These are phyloP conservation scores for Mormyrops boulengeri DNA, from an alignment of 2,797 vertebrate species.

Conservation along the genomic window DNA sequence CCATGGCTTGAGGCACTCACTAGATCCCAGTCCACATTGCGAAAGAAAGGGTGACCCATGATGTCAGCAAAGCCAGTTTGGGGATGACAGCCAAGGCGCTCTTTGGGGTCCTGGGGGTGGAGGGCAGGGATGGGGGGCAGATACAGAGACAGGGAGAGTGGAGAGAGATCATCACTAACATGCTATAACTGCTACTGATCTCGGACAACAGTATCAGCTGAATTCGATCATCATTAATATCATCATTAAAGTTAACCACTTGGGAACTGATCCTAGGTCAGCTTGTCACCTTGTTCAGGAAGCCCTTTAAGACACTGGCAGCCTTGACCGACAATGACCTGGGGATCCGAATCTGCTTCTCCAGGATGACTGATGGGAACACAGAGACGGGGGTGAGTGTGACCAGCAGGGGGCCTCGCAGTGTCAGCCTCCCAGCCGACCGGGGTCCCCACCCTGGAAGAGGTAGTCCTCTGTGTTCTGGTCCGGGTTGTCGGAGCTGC, in stretches of 20 bases:
- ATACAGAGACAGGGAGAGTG: not conserved
- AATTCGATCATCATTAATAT: not conserved
- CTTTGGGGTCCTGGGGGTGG: slow-evolving; percentile 81
- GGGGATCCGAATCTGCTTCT: slow-evolving; percentile 97
- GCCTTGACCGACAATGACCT: slow-evolving; percentile 97
- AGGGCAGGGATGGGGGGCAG: not conserved
- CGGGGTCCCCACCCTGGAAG: slow-evolving; percentile 77
- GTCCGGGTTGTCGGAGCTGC: slow-evolving; percentile 96
- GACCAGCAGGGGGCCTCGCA: not conserved
- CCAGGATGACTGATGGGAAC: slow-evolving; percentile 83
- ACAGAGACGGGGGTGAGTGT: not conserved
- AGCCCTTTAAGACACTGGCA: slow-evolving; percentile 94
- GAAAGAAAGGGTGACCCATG: slow-evolving; percentile 91
- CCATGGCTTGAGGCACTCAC: slow-evolving; percentile 54
- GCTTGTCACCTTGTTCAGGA: slow-evolving; percentile 88
- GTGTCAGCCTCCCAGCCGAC: not conserved
- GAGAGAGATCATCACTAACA: not conserved
- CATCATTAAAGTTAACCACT: not conserved
- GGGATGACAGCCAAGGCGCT: slow-evolving; percentile 94
- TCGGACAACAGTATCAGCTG: not conserved
- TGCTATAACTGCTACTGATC: not conserved
- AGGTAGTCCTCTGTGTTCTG: slow-evolving; percentile 99
- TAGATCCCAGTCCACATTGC: slow-evolving; percentile 96
- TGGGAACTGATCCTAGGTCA: not conserved
- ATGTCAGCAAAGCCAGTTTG: slow-evolving; percentile 98